Percentiles rank a stretch among this genome's conserved stretches.
phyloP scores from a whole-genome alignment of 2,113 vertebrate genomes.

The Ammodytes dubius region DNA sequence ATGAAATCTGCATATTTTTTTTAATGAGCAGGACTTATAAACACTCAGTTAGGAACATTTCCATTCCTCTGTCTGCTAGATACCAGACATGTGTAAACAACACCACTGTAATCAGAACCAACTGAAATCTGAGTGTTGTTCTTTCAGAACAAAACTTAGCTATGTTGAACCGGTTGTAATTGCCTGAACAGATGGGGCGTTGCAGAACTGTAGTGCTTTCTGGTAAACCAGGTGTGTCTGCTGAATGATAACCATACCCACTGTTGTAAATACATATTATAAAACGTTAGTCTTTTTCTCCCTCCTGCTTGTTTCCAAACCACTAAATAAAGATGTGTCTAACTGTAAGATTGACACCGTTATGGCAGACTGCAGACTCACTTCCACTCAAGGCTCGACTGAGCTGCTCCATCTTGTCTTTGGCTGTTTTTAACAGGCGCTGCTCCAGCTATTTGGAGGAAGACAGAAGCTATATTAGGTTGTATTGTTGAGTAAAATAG shows the following conservation, averaged over 20 bases:
- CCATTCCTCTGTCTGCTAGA: constrained; percentile 21
- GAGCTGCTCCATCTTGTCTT: constrained; percentile 99
- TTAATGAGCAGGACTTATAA: constrained; percentile 9
- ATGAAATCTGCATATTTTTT: background rate
- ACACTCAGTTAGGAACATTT: constrained; percentile 2
- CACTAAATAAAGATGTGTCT: constrained; percentile 44
- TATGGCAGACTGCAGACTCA: constrained; percentile 82
- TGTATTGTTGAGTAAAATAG: constrained; percentile 35
- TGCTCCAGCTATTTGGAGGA: constrained; percentile 91
- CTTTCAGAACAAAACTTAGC: constrained; percentile 10
- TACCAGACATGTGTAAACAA: background rate
- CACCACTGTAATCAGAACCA: background rate
- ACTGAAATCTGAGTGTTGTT: constrained; percentile 20
- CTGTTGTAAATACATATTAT: constrained; percentile 42
- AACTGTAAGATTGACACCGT: constrained; percentile 39
- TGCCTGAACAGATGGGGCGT: constrained; percentile 4
- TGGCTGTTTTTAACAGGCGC: constrained; percentile 98
- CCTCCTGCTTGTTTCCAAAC: constrained; percentile 23
- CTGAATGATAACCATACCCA: constrained; percentile 38
- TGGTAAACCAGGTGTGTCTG: background rate
- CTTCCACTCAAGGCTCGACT: constrained; percentile 95
- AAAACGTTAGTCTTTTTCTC: constrained; percentile 23
- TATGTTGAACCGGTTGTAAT: constrained; percentile 25
- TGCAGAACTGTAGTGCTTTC: constrained; percentile 3
- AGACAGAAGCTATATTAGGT: constrained; percentile 43